Evolutionary conservation across 2,888 invertebrate species (phyloP).

Genomic region (Xanthia icteritia): DNA sequence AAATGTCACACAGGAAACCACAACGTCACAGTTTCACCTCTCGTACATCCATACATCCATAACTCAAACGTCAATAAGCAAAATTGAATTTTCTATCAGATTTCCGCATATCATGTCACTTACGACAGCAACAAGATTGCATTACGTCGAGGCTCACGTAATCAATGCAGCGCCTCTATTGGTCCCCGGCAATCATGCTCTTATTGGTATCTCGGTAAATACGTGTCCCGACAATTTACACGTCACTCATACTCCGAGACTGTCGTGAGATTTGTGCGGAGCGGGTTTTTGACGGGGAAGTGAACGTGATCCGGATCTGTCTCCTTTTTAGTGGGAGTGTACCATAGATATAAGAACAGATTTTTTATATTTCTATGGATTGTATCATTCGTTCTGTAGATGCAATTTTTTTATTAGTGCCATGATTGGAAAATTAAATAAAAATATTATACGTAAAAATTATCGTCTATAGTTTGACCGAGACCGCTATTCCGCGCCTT

Average conservation of each 20-base stretch:
- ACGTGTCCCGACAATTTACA: slow-evolving; percentile 45
- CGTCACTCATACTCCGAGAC: slow-evolving; percentile 26
- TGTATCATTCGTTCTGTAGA: background rate
- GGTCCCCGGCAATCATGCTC: slow-evolving; percentile 53
- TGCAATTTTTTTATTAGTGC: background rate
- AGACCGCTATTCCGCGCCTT: too few relatives aligned
- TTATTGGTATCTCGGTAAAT: slow-evolving; percentile 49
- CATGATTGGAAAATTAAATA: background rate
- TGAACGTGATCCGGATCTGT: background rate
- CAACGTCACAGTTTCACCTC: background rate
- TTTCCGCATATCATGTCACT: slow-evolving; percentile 59
- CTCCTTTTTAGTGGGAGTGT: background rate
- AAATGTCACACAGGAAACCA: background rate
- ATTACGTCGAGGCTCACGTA: slow-evolving; percentile 56
- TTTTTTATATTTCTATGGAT: background rate
- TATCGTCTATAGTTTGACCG: background rate
- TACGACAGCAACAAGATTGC: slow-evolving; percentile 64
- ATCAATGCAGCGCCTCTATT: slow-evolving; percentile 55
- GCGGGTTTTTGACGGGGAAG: background rate
- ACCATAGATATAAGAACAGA: background rate
- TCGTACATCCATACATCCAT: slow-evolving; percentile 4
- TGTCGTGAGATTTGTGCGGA: background rate
- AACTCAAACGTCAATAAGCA: slow-evolving; percentile 36
- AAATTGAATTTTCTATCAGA: slow-evolving; percentile 67
- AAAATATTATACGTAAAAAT: background rate